Conservation (phyloP, 2,888 invertebrate species). For the Furcula furcula region DNA sequence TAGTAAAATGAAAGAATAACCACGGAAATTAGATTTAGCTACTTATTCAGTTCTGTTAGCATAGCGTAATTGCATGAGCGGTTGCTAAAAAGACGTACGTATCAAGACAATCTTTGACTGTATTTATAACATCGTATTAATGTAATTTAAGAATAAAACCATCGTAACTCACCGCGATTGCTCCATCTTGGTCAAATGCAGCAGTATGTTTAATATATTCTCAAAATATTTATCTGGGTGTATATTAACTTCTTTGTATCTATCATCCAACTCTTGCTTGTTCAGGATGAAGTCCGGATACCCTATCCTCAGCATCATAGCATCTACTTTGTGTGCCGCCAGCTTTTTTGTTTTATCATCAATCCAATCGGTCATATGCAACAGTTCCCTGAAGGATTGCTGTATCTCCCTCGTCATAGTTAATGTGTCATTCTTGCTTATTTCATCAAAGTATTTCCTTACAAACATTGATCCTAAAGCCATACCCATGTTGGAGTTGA, state of each 20-base stretch:
- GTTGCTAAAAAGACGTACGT: too few relatives aligned
- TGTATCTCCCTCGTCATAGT: constrained; percentile 94
- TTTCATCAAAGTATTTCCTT: constrained; percentile 92
- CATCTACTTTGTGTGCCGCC: constrained; percentile 91
- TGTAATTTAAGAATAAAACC: too few relatives aligned
- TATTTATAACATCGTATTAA: too few relatives aligned
- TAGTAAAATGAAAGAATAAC: too few relatives aligned
- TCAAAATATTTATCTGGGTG: constrained; percentile 90
- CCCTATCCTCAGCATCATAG: constrained; percentile 94
- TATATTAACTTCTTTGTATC: constrained; percentile 90
- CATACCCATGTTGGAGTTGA: constrained; percentile 90
- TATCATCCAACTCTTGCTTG: constrained; percentile 85
- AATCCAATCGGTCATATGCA: constrained; percentile 92
- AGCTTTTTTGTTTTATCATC: constrained; percentile 90
- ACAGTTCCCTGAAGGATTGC: constrained; percentile 90
- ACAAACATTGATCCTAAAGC: constrained; percentile 96
- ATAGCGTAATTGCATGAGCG: too few relatives aligned
- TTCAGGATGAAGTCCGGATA: constrained; percentile 95
- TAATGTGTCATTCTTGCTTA: constrained; percentile 92
- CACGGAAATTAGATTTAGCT: too few relatives aligned
- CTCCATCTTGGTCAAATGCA: constrained; percentile 87
- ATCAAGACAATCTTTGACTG: too few relatives aligned
- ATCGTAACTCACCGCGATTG: constrained; percentile 85
- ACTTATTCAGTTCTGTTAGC: too few relatives aligned
- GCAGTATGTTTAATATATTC: constrained; percentile 89